Percentiles rank a stretch among this genome's conserved stretches.
Evolutionary conservation across 2,888 invertebrate species (phyloP).

Genomic region (Rugalucina vietnamica): DNA sequence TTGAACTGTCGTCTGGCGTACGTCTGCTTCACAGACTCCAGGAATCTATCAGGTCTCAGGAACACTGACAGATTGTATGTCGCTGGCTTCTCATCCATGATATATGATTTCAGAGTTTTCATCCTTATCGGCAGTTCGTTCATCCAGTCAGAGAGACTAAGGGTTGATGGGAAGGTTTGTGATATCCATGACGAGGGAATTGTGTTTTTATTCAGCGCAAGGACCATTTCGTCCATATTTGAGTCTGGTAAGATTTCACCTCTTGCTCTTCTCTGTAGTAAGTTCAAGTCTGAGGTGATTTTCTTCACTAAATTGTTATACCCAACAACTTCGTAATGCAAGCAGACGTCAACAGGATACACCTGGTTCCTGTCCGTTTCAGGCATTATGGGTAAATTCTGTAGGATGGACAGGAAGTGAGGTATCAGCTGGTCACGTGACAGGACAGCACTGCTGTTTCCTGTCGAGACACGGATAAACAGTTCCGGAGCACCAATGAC

Average conservation of each 20-base stretch:
- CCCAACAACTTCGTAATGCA: constrained; percentile 75
- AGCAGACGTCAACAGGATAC: constrained; percentile 77
- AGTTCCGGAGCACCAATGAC: constrained; percentile 78
- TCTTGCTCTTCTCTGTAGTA: constrained; percentile 65
- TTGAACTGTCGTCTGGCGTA: constrained; percentile 78
- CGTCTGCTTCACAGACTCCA: constrained; percentile 77
- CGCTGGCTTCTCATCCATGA: constrained; percentile 59
- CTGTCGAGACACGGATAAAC: constrained; percentile 65
- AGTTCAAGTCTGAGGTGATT: constrained; percentile 69
- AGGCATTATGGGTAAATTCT: constrained; percentile 71
- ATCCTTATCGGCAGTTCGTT: constrained; percentile 63
- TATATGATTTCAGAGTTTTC: constrained; percentile 64
- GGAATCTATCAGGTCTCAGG: constrained; percentile 77
- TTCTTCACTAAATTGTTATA: constrained; percentile 66
- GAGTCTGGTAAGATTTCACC: constrained; percentile 70
- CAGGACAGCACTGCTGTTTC: constrained; percentile 50
- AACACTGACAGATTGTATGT: constrained; percentile 75
- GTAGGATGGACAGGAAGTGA: constrained; percentile 63
- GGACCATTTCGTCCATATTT: constrained; percentile 66
- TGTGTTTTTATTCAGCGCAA: constrained; percentile 70
- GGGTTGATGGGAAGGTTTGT: constrained; percentile 71
- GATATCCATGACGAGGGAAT: constrained; percentile 76
- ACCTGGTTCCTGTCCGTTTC: constrained; percentile 74
- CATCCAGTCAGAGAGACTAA: constrained; percentile 73
- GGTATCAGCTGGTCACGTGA: constrained; percentile 64